Base-by-base conservation (phyloP, 2,888 invertebrate species). In the Plusia festucae region DNA sequence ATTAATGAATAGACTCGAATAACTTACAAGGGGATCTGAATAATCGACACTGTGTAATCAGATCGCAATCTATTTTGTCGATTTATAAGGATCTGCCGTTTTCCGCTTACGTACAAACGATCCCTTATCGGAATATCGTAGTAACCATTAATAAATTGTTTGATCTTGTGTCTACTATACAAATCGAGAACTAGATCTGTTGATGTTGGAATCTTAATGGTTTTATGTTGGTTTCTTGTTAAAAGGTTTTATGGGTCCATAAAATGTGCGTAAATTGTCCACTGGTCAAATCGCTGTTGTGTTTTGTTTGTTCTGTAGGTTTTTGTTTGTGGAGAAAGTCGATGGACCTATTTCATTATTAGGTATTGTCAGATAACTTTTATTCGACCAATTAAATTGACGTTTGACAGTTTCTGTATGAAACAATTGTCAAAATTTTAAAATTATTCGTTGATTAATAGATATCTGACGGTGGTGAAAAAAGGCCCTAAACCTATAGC, bases 31-130 rank as follows among this genome's bases (percentile, higher is more conserved):
- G 87, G 88, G 88, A 91, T 93, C 92, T 89, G 90, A 91, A 93
- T 94, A 94, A 94, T 94, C 93, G 94, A 93, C 93, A 91, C 93
- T 85, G 87, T 86, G 89, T 91, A 89, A 93, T 93, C 90, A 89
- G 94, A 94, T 94, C 85, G 88, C 86, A 89, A 94, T 94, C 93
- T 87, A 84, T 87, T 86, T 85, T 75, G 85, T 89, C 86, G 92
- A 94, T 93, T 94, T 93, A 93, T 92, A 91, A 89, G 90, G 91
- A 93, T 92, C 93, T 87, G 82, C 67, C 77, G 88, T 90, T 91
- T 92, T 92, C 90, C 90, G 88, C 87, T 85, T 81, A 77, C 68
- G 64, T 70, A 71, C 78, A 68, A 76, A 68, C 73, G 78, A 78
- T 78, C 59, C 34, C 77, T 80, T 80, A 80, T 77, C 72, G 20